Base-by-base conservation (phyloP, 2,113 vertebrate genomes). In the Psophia crepitans region DNA sequence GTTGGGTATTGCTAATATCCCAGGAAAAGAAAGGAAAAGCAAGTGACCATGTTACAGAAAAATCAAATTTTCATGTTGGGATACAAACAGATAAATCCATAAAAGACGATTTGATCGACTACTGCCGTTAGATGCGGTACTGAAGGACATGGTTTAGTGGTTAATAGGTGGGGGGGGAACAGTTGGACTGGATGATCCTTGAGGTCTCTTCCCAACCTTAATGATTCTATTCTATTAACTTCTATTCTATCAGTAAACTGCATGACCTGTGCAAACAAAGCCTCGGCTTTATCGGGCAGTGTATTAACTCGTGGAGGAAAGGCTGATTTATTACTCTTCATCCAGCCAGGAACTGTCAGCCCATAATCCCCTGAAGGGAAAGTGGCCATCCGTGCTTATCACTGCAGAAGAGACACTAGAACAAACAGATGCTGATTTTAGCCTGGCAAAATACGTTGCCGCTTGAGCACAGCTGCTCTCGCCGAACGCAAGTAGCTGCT, bases 291-390 rank as follows among this genome's bases (percentile, higher is more conserved):
- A 60, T 57, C 13, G 3, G 54, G 21, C 17, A 41, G 33, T 75
- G 57, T 66, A 89, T 94, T 95, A 85, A 84, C 58, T 81, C 6
- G 0, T 16, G 60, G 54, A 75, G 56, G 28, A 43, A 90, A 58
- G 58, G 65, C 54, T 92, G 78, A 87, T 87, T 86, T 80, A 89
- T 94, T 73, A 71, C 78, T 85, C 46, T 76, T 95, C 90, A 43
- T 71, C 75, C 78, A 84, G 43, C 56, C 61, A 71, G 58, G 32
- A 44, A 56, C 10, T 93, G 85, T 63, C 81, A 82, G 48, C n/a
- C 71, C 15, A 2, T 65, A 93, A 86, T 88, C 61, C 69, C n/a
- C 68, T 46, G 76, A 66, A 64, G 61, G 22, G 43, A 64, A 91
- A 89, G 79, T 80, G 66, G 41, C 82, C n/a, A 37, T 89, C 61